These are phyloP conservation scores for Halichoeres trimaculatus DNA, from an alignment of 2,113 vertebrate species.

Conservation along the genomic window DNA sequence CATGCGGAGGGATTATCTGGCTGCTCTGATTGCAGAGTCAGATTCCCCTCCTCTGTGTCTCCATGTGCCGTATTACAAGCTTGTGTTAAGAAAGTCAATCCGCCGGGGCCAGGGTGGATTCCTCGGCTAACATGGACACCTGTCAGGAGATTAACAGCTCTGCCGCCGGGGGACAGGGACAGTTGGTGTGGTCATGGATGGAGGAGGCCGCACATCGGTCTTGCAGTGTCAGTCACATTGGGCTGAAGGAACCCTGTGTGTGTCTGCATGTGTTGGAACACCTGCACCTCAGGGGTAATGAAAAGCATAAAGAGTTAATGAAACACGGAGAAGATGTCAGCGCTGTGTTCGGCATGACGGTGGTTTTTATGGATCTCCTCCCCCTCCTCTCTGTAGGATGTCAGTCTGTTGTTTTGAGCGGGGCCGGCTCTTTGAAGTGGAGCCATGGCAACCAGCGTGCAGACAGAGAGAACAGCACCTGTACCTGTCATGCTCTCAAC, in stretches of 20 bases:
- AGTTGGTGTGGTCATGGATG: constrained; percentile 37
- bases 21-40: constrained; percentile 14
- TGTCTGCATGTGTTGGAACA: constrained; percentile 5
- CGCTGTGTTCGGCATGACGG: constrained; percentile 12
- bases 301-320: constrained; percentile 23
- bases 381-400: constrained; percentile 15
- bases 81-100: constrained; percentile 39
- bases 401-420: constrained; percentile 37
- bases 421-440: constrained; percentile 42
- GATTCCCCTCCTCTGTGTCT: constrained; percentile 17
- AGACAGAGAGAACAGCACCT: background rate
- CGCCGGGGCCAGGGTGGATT: constrained; percentile 45
- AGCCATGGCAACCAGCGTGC: constrained; percentile 19
- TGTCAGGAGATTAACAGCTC: constrained; percentile 72
- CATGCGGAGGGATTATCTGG: background rate
- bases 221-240: constrained; percentile 31
- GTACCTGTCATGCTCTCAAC: background rate
- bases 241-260: background rate
- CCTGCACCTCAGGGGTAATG: constrained; percentile 44
- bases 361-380: constrained; percentile 12
- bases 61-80: constrained; percentile 27
- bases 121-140: constrained; percentile 65
- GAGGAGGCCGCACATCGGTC: background rate
- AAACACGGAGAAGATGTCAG: no score
- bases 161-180: constrained; percentile 18